Evolutionary conservation across 2,888 invertebrate genomes (phyloP), one percentile per base, ranked within the genome.

Genomic region (Euzophera pinguis): DNA sequence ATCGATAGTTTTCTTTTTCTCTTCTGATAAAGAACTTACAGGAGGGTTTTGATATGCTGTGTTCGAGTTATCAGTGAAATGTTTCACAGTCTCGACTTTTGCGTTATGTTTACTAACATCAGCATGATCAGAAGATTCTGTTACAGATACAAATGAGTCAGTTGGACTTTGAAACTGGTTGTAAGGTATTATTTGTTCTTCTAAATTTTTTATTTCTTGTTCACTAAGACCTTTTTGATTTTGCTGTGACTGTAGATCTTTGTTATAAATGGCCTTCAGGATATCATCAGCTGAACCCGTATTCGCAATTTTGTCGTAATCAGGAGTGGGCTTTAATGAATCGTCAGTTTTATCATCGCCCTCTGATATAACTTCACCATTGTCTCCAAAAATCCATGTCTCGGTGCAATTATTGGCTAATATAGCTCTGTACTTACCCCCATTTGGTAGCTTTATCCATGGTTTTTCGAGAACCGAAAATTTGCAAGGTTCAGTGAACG

Each of bases 371-470:
- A 76, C 66, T 69, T 84, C 81, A 34, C 84, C 84, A 55, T 82
- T 71, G 53, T 84, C 84, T 32, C 81, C 82, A 65, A 83, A 92
- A 56, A 78, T 75, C 88, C 92, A 92, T 48, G 90, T 81, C 47
- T 82, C 76, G 1, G 93, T 94, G 68, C 94, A 94, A 67, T 95
- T 95, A 62, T 94, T 94, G 17, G 91, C 81, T 47, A 92, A 73
- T 53, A 95, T 87, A 10, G 92, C 88, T 67, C 93, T 92, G 43
- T 91, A 91, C 71, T 92, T 93, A 47, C 90, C 90, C 32, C 92
- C 92, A 74, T 90, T 87, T 10, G 88, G 71, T 50, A 91, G 82
- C 67, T 84, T 87, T 22, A 92, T 70, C 94, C 94, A 94, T 0
- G 93, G 93, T 65, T 93, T 92, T 70, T 94, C 93, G 53, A 93